Percentiles rank a stretch among this genome's conserved stretches.
Conservation (phyloP, 2,113 vertebrate species). For the Cromileptes altivelis region DNA sequence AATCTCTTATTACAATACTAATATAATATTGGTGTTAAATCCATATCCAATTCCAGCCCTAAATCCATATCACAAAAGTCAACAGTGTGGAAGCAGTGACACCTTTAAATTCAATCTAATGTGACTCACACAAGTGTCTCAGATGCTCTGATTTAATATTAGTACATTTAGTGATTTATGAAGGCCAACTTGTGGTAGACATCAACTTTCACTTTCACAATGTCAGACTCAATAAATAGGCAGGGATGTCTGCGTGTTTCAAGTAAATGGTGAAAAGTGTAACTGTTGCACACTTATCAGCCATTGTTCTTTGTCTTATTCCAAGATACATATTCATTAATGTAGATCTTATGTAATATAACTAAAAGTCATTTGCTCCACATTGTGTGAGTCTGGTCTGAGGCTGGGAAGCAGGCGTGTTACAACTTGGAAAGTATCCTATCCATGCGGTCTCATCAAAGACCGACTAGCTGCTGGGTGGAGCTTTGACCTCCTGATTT, state of each 20-base stretch:
- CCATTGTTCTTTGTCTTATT: background rate
- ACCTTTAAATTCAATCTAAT: background rate
- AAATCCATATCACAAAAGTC: background rate
- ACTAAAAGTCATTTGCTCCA: background rate
- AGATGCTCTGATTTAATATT: slow-evolving; percentile 3
- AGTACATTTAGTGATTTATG: background rate
- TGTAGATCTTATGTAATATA: background rate
- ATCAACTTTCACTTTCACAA: slow-evolving; percentile 60
- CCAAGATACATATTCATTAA: background rate
- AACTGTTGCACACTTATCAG: slow-evolving; percentile 1
- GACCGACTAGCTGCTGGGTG: slow-evolving; percentile 27
- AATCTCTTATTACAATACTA: too few relatives aligned
- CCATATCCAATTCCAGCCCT: too few relatives aligned
- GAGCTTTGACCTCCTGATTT: slow-evolving; percentile 42
- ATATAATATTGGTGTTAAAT: too few relatives aligned
- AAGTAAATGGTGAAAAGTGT: background rate
- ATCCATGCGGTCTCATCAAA: background rate
- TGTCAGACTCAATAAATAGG: background rate
- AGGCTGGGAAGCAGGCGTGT: slow-evolving; percentile 17
- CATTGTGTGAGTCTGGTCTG: background rate
- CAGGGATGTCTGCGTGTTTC: background rate
- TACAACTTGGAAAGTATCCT: slow-evolving; percentile 47
- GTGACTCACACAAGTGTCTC: background rate
- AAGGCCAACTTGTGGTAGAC: background rate
- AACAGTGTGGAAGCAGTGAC: background rate